phyloP scores from a whole-genome alignment of 1,140 invertebrate genomes.

The Euwallacea similis region DNA sequence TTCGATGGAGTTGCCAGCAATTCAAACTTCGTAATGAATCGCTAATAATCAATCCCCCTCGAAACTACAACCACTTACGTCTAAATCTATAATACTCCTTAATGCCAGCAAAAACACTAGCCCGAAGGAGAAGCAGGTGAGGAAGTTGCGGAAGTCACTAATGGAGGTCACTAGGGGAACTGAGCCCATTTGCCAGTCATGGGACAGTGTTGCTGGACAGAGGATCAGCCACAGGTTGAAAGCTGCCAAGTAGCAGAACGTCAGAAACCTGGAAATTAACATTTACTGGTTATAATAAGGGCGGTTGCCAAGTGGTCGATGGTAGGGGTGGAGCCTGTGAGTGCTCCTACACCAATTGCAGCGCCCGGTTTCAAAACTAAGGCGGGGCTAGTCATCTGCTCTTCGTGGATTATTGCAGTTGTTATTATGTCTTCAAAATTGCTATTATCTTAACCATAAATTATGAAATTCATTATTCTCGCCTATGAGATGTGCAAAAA shows the following conservation, averaged over 20 bases:
- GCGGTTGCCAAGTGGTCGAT: too few species aligned
- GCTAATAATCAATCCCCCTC: neutral
- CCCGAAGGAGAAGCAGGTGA: conserved; percentile 69
- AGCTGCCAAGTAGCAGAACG: conserved; percentile 78
- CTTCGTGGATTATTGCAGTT: too few species aligned
- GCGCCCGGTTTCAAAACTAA: too few species aligned
- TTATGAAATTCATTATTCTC: too few species aligned
- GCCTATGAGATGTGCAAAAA: too few species aligned
- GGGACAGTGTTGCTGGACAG: conserved; percentile 74
- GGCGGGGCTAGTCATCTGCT: too few species aligned
- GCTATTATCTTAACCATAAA: too few species aligned
- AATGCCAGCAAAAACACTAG: conserved; percentile 62
- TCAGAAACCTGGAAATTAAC: conserved; percentile 62
- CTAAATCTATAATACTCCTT: conserved; percentile 66
- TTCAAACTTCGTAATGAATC: conserved; percentile 1
- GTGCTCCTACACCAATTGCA: too few species aligned
- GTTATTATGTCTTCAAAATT: too few species aligned
- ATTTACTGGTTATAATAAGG: neutral
- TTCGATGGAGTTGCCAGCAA: neutral
- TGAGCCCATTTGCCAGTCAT: conserved; percentile 89
- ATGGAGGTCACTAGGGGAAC: conserved; percentile 72
- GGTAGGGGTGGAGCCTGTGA: too few species aligned
- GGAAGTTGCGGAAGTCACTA: conserved; percentile 70
- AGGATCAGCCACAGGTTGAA: conserved; percentile 82
- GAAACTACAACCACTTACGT: conserved; percentile 58